Base-by-base conservation (phyloP, 2,888 invertebrate genomes). In the Lasioglossum morio region DNA sequence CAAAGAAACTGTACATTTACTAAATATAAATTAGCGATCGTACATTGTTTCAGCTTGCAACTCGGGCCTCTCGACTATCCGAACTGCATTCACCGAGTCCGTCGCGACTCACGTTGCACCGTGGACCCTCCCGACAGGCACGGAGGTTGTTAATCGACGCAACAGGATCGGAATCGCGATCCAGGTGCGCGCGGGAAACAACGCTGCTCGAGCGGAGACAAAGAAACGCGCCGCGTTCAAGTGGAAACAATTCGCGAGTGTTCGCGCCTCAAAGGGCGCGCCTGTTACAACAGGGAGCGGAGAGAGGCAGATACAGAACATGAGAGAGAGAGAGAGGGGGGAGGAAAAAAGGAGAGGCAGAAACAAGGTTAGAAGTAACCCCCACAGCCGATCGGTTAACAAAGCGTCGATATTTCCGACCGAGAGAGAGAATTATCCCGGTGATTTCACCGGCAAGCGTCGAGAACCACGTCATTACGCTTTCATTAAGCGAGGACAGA, bases 401-500 rank as follows among this genome's bases (percentile, higher is more conserved):
- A 77, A 77, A 70, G 77, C 69, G 53, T 48, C 69, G 53, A 69
- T 66, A 66, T 76, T 48, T 48, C 53, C 76, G 43, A 40, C 57
- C 40, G 37, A 30, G 70, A 40, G 76, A 53, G 66, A 69, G 53
- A 66, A 66, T 66, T 69, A 66, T 70, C 40, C 48, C 76, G 30
- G 30, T 48, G 53, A 63, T 76, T 70, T 69, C 76, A 57, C 80
- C 53, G 43, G 53, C 76, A 70, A 57, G 43, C 48, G 76, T 76
- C 70, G 76, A 77, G 57, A 48, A 77, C 53, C 76, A 72, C 48
- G 69, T 53, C 34, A 57, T 81, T 63, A 69, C 53, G 75, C 48
- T 53, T 69, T 77, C 77, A 77, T 77, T 77, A 77, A 77, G 48
- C 77, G 69, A 77, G 66, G 69, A 77, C 77, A 48, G 53, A 48